These are phyloP conservation scores for Procambarus virginalis DNA, from an alignment of 1,140 invertebrate genomes.

Conservation along the genomic window DNA sequence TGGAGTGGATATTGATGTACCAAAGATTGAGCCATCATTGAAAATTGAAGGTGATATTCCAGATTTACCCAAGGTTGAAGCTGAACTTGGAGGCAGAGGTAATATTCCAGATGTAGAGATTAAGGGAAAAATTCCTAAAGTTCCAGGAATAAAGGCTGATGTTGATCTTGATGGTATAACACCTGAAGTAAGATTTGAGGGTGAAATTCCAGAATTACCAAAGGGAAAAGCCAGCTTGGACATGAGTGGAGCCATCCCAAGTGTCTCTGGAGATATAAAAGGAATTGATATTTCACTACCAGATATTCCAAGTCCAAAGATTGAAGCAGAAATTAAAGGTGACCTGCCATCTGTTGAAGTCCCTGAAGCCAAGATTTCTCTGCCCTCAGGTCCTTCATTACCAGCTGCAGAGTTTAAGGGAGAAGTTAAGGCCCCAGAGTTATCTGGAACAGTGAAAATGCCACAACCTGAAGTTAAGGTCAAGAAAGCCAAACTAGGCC, in stretches of 20 bases:
- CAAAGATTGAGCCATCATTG: background rate
- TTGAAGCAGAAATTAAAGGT: constrained; percentile 30
- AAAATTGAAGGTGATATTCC: background rate
- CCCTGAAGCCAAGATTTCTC: constrained; percentile 15
- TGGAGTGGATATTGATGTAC: background rate
- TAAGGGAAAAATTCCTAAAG: too few relatives aligned
- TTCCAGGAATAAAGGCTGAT: background rate
- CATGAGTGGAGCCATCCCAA: background rate
- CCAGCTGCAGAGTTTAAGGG: constrained; percentile 36
- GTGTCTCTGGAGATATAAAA: constrained; percentile 5
- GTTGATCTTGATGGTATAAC: constrained; percentile 8
- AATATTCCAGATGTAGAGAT: too few relatives aligned
- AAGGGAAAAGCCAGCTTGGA: background rate
- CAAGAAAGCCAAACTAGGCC: constrained; percentile 49
- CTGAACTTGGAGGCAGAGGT: too few relatives aligned
- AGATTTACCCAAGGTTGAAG: too few relatives aligned
- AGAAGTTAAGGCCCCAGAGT: constrained; percentile 29
- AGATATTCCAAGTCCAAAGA: constrained; percentile 24
- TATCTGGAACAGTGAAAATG: constrained; percentile 26
- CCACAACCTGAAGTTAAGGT: constrained; percentile 31
- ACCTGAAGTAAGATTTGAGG: constrained; percentile 11
- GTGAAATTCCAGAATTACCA: constrained; percentile 7
- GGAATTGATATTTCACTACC: constrained; percentile 17
- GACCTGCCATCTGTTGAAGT: background rate
- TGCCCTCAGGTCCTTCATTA: background rate